Percentiles rank a stretch among this genome's conserved stretches.
These are phyloP conservation scores for Batillaria attramentaria DNA, from an alignment of 1,140 invertebrate species.

Conservation along the genomic window DNA sequence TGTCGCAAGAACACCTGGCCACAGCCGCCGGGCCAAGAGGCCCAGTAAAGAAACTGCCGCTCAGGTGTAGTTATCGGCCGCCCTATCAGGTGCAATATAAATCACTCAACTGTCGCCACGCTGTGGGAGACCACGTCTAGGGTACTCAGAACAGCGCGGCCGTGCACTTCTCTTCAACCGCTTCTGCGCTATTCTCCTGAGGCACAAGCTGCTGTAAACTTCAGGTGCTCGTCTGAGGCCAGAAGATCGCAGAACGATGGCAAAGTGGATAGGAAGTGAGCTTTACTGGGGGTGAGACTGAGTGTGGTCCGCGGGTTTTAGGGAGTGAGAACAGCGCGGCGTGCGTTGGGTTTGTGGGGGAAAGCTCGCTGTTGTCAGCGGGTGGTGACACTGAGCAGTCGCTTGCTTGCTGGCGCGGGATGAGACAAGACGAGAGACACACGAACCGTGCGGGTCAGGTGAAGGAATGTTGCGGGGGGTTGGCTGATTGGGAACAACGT, in stretches of 20 bases:
- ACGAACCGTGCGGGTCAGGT: background rate
- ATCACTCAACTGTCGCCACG: conserved; percentile 32
- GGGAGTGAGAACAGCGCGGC: background rate
- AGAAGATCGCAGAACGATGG: background rate
- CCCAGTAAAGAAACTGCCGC: background rate
- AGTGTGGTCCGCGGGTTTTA: background rate
- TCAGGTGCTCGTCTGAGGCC: background rate
- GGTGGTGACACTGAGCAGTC: background rate
- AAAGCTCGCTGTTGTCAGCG: background rate
- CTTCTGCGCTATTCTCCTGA: no score
- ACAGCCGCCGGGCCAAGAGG: conserved; percentile 9
- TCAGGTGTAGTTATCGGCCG: conserved; percentile 35
- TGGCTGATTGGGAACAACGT: no score
- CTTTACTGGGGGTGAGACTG: background rate
- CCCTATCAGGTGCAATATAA: conserved; percentile 30
- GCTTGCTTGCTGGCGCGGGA: background rate
- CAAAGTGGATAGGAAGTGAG: background rate
- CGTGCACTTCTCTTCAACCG: no score
- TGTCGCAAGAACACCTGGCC: conserved; percentile 28
- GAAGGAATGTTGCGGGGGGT: conserved; percentile 10
- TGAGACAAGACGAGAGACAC: background rate
- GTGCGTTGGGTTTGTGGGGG: background rate
- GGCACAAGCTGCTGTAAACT: no score
- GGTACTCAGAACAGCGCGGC: no score
- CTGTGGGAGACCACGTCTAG: no score